These are phyloP conservation scores for Lagopus leucura DNA, from an alignment of 2,113 vertebrate species.

Conservation along the genomic window DNA sequence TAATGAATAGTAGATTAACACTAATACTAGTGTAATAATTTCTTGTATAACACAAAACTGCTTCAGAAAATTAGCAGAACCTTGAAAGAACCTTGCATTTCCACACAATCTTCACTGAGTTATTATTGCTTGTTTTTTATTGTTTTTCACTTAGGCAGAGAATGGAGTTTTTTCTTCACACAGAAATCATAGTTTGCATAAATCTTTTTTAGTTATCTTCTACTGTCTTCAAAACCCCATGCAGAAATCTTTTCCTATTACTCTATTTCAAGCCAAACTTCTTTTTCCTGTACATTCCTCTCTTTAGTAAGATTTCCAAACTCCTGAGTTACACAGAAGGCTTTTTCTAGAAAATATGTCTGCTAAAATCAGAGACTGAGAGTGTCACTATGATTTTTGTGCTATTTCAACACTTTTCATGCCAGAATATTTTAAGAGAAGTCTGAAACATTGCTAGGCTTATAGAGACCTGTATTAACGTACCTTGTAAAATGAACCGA, in stretches of 20 bases:
- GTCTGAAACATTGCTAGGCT: background rate
- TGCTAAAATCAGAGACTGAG: background rate
- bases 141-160: background rate
- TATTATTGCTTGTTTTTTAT: background rate
- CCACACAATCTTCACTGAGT: background rate
- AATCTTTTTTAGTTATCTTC: background rate
- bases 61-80: background rate
- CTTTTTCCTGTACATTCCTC: background rate
- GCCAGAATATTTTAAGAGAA: background rate
- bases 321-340: background rate
- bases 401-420: background rate
- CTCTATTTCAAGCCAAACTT: background rate
- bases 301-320: background rate
- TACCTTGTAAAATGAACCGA: background rate
- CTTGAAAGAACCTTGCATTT: background rate
- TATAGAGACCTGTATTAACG: accelerated
- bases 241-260: background rate
- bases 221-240: background rate
- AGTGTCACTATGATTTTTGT: too few relatives aligned
- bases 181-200: background rate
- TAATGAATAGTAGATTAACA: background rate
- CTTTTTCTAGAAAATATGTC: background rate
- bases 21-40: background rate
- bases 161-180: background rate
- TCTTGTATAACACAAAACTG: background rate